Evolutionary conservation across 2,888 invertebrate genomes (phyloP), one percentile per base, ranked within the genome.

Genomic region (Lasioglossum oenotherae): DNA sequence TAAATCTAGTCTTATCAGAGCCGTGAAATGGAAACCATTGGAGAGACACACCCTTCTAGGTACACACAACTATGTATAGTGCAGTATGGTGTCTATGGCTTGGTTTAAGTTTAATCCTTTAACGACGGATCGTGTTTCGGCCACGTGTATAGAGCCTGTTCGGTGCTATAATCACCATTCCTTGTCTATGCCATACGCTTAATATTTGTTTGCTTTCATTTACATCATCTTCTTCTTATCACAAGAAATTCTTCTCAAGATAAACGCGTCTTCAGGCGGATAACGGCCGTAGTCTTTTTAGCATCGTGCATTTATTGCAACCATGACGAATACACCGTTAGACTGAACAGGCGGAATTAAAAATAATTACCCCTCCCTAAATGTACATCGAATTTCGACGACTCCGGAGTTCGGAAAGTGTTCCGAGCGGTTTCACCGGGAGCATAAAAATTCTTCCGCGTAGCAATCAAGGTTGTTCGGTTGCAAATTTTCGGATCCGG

Each of bases 1-100:
- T 82, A 80, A 80, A 80, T 74, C 72, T 53, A 19, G 31, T 41
- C 76, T 83, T 81, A 81, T 83, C 83, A 76, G 44, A 8, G 14
- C 64, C 19, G 19, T 44, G 64, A 44, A 83, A 81, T 71, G 75
- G 60, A 72, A 46, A 38, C 53, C 72, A 64, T 80, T 75, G 41
- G 64, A 81, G 67, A 41, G 41, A 53, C 64, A 31, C 67, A 31
- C 14, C 14, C 12, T 5, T 31, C 27, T 60, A 60, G 16, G 31
- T 67, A 19, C 67, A 35, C 16, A 19, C 6, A 19, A 31, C 8
- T 35, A 19, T 6, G 38, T 38, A 38, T 6, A 64, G 31, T 67
- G 35, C 67, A 31, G 4, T 16, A 64, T 2, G 35, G 35, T 10
- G 35, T 67, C 67, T 67, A 23, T 35, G 35, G 6, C 67, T 67